These are phyloP conservation scores for Brachionus rotundiformis DNA, from an alignment of 1,140 invertebrate species.

Conservation along the genomic window DNA sequence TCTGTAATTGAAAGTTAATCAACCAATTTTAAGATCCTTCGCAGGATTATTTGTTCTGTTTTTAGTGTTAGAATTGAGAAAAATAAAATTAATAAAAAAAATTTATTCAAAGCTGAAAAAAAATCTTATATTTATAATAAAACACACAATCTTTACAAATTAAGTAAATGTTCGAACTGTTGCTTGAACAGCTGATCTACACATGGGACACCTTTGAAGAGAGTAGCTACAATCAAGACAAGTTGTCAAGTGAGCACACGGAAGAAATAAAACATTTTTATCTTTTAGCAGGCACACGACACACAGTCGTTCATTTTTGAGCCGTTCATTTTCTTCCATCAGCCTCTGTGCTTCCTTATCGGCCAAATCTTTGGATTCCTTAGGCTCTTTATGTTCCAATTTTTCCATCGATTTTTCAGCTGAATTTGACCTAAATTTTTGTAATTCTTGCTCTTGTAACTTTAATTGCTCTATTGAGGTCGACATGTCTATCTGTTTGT, in stretches of 20 bases:
- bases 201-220: slow-evolving; percentile 39
- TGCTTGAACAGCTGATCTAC: slow-evolving; percentile 23
- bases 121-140: background rate
- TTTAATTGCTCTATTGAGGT: background rate
- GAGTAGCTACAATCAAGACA: slow-evolving; percentile 44
- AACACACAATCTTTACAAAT: slow-evolving; percentile 18
- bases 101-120: background rate
- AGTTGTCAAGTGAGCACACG: slow-evolving; percentile 38
- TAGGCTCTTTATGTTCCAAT: background rate
- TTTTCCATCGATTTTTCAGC: background rate
- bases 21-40: no score
- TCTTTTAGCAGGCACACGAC: background rate
- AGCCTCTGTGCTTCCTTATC: background rate
- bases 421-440: background rate
- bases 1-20: no score
- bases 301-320: slow-evolving; percentile 43
- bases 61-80: no score
- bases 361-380: background rate
- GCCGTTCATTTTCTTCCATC: slow-evolving; percentile 29
- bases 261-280: slow-evolving; percentile 33
- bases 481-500: background rate
- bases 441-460: slow-evolving; percentile 1
- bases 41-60: no score
- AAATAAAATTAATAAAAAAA: slow-evolving; percentile 2
- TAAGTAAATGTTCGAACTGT: slow-evolving; percentile 44